These are phyloP conservation scores for Solea solea DNA, from an alignment of 2,113 vertebrate genomes.

Conservation along the genomic window DNA sequence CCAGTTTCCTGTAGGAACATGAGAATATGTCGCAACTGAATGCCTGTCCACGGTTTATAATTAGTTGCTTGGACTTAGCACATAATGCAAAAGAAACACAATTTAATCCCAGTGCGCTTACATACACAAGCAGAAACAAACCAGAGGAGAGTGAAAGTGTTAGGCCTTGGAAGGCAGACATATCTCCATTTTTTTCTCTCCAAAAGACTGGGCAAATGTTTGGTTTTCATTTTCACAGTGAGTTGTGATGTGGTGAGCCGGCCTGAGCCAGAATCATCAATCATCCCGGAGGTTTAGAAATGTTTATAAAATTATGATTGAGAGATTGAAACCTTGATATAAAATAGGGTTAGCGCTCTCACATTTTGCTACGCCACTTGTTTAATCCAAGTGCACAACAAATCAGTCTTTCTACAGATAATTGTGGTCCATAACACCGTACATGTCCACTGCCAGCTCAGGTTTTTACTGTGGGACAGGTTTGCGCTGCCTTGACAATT, in stretches of 20 bases:
- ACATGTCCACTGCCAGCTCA: constrained; percentile 8
- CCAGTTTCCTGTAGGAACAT: too few relatives aligned
- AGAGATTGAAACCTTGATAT: background rate
- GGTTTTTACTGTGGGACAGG: background rate
- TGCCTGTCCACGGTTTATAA: background rate
- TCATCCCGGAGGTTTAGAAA: constrained; percentile 9
- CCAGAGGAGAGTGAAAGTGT: background rate
- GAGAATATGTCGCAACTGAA: background rate
- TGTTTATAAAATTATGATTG: background rate
- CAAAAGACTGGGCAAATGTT: background rate
- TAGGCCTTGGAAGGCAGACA: background rate
- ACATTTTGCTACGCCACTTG: constrained; percentile 1
- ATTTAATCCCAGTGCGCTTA: background rate
- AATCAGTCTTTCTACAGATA: background rate
- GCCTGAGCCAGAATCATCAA: background rate
- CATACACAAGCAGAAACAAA: background rate
- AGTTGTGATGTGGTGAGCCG: background rate
- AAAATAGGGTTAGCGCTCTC: constrained; percentile 8
- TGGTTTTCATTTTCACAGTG: background rate
- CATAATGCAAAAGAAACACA: background rate
- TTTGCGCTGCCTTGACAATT: background rate
- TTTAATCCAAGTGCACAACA: constrained; percentile 21
- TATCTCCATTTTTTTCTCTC: too few relatives aligned
- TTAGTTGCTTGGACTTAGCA: background rate
- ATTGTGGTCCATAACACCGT: background rate